Evolutionary conservation across 2,113 vertebrate species (phyloP).

Genomic region (Calidris pygmaea): DNA sequence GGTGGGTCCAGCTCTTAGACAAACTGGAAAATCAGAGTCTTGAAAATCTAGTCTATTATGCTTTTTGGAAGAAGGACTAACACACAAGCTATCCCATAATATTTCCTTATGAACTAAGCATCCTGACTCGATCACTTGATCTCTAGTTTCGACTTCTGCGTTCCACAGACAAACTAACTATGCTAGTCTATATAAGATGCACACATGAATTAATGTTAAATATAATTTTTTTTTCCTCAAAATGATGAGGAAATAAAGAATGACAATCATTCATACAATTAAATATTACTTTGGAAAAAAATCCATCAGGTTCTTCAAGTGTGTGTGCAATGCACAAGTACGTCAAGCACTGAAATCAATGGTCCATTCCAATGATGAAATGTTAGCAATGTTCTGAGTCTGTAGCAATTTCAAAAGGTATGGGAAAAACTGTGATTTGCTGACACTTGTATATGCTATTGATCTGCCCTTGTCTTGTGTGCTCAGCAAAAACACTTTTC

Average conservation of each 20-base stretch:
- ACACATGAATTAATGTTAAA: background rate
- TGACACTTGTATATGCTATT: background rate
- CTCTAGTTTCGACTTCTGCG: background rate
- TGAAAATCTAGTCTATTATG: background rate
- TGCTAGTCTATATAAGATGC: background rate
- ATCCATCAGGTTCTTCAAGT: background rate
- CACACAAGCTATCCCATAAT: background rate
- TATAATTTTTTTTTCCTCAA: background rate
- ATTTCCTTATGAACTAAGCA: background rate
- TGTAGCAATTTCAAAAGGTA: background rate
- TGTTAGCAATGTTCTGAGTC: background rate
- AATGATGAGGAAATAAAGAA: background rate
- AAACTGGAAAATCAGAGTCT: background rate
- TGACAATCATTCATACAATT: background rate
- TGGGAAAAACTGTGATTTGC: background rate
- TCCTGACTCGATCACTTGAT: background rate
- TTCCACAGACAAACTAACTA: background rate
- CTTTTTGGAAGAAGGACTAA: background rate
- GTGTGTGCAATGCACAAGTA: background rate
- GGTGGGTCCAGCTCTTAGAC: background rate
- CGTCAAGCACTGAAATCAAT: background rate
- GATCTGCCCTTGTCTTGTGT: background rate
- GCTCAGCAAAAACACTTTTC: background rate
- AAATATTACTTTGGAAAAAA: background rate
- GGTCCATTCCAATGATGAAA: background rate